Conservation (phyloP, 2,113 vertebrate genomes). For the Hyla sarda region DNA sequence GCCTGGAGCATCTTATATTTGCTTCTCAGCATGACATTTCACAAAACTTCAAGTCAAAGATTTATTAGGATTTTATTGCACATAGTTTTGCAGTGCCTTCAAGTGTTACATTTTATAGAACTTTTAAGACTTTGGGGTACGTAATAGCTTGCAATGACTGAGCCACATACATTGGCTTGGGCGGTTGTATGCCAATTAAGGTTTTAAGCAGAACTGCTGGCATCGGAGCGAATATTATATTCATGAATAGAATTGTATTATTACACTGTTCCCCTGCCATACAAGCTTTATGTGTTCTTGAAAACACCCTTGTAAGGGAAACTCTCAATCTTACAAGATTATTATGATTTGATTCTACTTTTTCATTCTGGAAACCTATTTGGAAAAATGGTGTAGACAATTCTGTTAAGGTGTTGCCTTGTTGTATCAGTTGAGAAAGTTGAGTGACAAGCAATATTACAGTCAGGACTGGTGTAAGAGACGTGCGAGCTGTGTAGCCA, state of each 20-base stretch:
- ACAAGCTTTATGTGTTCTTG: not conserved
- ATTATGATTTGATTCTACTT: not conserved
- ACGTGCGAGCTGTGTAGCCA: too few relatives aligned
- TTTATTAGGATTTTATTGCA: slow-evolving; percentile 35
- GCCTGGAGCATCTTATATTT: slow-evolving; percentile 13
- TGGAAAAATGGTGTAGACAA: too few relatives aligned
- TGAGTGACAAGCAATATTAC: not conserved
- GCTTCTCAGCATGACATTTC: slow-evolving; percentile 16
- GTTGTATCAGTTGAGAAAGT: too few relatives aligned
- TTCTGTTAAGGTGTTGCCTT: not conserved
- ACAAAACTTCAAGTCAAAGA: slow-evolving; percentile 28
- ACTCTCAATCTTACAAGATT: not conserved
- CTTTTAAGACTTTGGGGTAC: not conserved
- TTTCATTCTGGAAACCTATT: not conserved
- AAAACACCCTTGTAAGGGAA: not conserved
- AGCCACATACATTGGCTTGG: not conserved
- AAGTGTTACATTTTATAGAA: slow-evolving; percentile 6
- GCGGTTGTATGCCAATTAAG: not conserved
- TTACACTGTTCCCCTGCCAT: not conserved
- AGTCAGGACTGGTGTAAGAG: not conserved
- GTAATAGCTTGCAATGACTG: not conserved
- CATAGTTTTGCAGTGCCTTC: slow-evolving; percentile 29
- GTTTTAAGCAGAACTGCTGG: not conserved
- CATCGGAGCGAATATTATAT: not conserved
- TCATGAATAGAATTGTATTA: not conserved